Base-by-base conservation (phyloP, 2,888 invertebrate genomes). In the Aleiodes testaceus region DNA sequence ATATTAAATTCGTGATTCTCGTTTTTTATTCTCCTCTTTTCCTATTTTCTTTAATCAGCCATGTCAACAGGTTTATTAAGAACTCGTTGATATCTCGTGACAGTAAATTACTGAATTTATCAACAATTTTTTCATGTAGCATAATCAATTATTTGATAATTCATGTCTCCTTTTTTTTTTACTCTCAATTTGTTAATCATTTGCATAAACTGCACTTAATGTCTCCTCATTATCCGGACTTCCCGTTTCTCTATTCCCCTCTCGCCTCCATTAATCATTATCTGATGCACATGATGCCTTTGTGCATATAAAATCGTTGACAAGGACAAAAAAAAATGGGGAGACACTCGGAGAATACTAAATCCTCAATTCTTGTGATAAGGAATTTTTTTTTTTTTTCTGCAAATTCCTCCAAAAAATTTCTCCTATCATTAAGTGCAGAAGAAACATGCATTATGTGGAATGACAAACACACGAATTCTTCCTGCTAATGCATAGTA, bases 201-300 rank as follows among this genome's bases (percentile, higher is more conserved):
- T 30, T 18, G 30, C 14, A 12, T 12, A 53, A 26, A 53, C 59
- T 30, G 55, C 67, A 44, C 44, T 45, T 36, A n/a, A 44, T 52
- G 22, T 26, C 22, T 69, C 64, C 69, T 70, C 65, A 65, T 55
- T 65, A 65, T 45, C 47, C 14, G 47, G 55, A 65, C 65, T 65
- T 65, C 64, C 70, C 59, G 53, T 55, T 70, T 65, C 55, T 70
- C 55, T 26, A 65, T 65, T 53, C 55, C 66, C 52, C 53, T 47
- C 47, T 64, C 55, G 53, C 65, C 65, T 65, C 53, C 45, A 70
- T 70, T 55, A 65, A 65, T 64, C 45, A 69, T 64, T 65, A 55
- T 53, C 18, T 55, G n/a, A 50, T 49, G 64, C 64, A 47, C 20
- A 20, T 16, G 12, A 20, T 20, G 36, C 36, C 36, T 9, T 11